These are phyloP conservation scores for Sitophilus oryzae DNA, from an alignment of 1,140 invertebrate species.

Conservation along the genomic window DNA sequence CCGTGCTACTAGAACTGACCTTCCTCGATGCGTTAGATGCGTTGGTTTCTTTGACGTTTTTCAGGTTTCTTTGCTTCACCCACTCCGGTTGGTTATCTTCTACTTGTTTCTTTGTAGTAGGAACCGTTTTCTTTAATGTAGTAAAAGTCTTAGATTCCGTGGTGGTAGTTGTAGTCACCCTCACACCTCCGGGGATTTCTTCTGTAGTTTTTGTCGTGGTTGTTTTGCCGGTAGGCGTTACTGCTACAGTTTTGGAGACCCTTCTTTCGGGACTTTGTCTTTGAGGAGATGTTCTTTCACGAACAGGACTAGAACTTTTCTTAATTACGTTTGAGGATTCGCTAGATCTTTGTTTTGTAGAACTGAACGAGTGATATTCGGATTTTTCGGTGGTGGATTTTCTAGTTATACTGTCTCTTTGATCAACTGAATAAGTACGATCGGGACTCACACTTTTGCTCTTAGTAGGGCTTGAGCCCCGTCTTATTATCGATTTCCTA, in stretches of 20 bases:
- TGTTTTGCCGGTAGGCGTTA: conserved; percentile 10
- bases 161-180: conserved; percentile 18
- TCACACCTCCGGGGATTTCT: conserved; percentile 12
- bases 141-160: conserved; percentile 23
- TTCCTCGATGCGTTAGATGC: too few relatives aligned
- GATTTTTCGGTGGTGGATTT: conserved; percentile 14
- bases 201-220: conserved; percentile 15
- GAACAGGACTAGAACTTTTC: conserved; percentile 11
- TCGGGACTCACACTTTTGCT: conserved; percentile 22
- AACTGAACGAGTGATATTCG: conserved; percentile 28
- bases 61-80: conserved; percentile 38
- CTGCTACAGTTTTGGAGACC: conserved; percentile 9
- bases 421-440: conserved; percentile 6
- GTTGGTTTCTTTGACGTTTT: conserved; percentile 29
- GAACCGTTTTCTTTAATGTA: conserved; percentile 31
- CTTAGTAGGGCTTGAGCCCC: conserved; percentile 26
- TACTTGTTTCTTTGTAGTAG: conserved; percentile 25
- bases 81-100: conserved; percentile 38
- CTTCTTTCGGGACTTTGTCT: conserved; percentile 22
- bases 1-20: conserved; percentile 16
- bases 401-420: too few relatives aligned
- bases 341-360: conserved; percentile 27
- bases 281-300: conserved; percentile 12
- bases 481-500: conserved; percentile 10
- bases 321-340: conserved; percentile 17